Conservation (phyloP, 2,797 vertebrate species). For the Sebastes dallii region DNA sequence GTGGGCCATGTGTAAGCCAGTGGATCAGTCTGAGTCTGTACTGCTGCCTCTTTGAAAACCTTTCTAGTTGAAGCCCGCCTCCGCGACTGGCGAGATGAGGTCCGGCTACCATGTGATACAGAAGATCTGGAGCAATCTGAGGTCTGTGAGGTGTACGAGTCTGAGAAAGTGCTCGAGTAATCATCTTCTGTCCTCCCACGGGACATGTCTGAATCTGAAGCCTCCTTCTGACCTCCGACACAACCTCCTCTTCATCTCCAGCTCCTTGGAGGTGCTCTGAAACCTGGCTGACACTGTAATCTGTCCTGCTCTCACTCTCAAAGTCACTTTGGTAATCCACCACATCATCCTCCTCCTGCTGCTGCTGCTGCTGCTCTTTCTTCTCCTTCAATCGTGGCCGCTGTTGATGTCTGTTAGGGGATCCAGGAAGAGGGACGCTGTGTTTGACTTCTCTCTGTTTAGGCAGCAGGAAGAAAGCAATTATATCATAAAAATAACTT, state of each 20-base stretch:
- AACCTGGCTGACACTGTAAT: constrained; percentile 64
- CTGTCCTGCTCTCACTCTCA: constrained; percentile 63
- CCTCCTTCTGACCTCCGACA: constrained; percentile 17
- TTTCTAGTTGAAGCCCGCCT: background rate
- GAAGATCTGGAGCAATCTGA: constrained; percentile 28
- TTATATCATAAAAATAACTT: background rate
- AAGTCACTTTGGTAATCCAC: constrained; percentile 66
- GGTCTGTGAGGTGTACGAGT: constrained; percentile 1
- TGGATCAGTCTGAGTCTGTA: constrained; percentile 80
- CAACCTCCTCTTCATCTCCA: constrained; percentile 25
- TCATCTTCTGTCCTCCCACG: constrained; percentile 6
- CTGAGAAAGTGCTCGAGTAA: constrained; percentile 29
- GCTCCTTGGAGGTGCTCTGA: constrained; percentile 77
- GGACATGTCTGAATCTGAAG: constrained; percentile 41
- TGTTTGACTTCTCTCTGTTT: constrained; percentile 24
- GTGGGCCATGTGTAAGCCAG: constrained; percentile 61
- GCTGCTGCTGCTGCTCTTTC: background rate
- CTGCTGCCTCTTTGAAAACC: constrained; percentile 76
- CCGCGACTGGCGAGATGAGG: background rate
- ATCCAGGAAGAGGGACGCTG: background rate
- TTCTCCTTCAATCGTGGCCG: background rate
- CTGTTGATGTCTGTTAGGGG: background rate
- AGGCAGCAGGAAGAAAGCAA: background rate
- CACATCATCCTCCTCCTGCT: background rate
- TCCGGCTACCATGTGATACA: background rate